Conservation (phyloP, 2,888 invertebrate species). For the Spatulosminthurus flaviceps region DNA sequence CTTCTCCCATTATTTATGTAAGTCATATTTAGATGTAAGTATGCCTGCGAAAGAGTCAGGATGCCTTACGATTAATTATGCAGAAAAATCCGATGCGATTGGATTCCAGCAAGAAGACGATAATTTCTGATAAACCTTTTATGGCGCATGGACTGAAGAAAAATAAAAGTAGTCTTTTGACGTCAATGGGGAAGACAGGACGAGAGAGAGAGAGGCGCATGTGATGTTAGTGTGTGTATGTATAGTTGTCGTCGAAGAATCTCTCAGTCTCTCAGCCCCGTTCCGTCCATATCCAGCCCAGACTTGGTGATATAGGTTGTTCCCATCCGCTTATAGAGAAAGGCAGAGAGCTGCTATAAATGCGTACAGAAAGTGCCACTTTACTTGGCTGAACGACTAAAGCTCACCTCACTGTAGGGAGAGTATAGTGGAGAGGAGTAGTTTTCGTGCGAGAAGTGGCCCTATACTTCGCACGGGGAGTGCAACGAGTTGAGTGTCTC, state of each 20-base stretch:
- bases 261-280: neutral
- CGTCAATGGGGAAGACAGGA: slow-evolving; percentile 25
- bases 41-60: too few relatives aligned
- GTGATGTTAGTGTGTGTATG: slow-evolving; percentile 2
- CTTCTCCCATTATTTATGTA: too few relatives aligned
- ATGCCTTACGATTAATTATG: too few relatives aligned
- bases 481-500: neutral
- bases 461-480: too few relatives aligned
- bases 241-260: neutral
- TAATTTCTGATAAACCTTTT: neutral
- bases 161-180: neutral
- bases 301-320: too few relatives aligned
- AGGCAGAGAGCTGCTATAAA: neutral
- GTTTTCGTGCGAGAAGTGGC: too few relatives aligned
- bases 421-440: too few relatives aligned
- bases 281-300: neutral
- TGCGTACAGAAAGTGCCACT: neutral
- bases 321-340: too few relatives aligned
- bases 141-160: neutral
- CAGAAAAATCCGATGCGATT: too few relatives aligned
- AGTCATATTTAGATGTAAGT: too few relatives aligned
- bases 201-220: neutral
- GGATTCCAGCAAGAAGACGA: neutral
- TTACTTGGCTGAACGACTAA: too few relatives aligned
- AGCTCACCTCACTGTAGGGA: too few relatives aligned